A percentile compares a stretch with the other conserved stretches of the same genome.
These are phyloP conservation scores for Trachymyrmex cornetzi DNA, from an alignment of 1,140 invertebrate genomes.

Conservation along the genomic window DNA sequence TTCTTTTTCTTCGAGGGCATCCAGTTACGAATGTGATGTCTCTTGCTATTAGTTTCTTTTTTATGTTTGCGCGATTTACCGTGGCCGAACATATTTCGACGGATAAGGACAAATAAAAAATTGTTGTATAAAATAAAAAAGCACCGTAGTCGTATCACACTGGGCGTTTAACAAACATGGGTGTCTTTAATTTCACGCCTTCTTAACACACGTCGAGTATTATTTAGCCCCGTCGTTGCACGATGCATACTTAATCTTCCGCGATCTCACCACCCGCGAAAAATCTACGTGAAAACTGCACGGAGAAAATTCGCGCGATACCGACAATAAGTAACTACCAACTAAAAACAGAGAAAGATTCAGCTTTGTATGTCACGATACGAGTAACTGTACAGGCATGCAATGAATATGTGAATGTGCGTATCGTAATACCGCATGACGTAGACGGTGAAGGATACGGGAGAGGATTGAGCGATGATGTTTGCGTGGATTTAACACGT, in stretches of 20 bases:
- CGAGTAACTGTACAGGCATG: slow-evolving; percentile 30
- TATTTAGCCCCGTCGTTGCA: neutral
- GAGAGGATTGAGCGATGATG: neutral
- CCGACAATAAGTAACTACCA: neutral
- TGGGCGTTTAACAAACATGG: neutral
- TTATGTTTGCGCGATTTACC: slow-evolving; percentile 9
- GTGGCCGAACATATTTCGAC: slow-evolving; percentile 21
- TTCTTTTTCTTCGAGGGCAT: neutral
- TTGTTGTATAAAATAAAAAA: no score
- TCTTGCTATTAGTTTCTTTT: slow-evolving; percentile 30
- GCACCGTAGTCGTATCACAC: neutral
- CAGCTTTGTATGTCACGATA: neutral
- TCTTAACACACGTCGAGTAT: neutral
- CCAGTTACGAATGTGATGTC: slow-evolving; percentile 39
- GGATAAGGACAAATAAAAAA: neutral
- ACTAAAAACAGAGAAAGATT: slow-evolving; percentile 19
- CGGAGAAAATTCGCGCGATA: neutral
- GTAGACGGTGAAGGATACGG: slow-evolving; percentile 27
- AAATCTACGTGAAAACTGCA: slow-evolving; percentile 5
- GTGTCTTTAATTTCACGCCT: neutral
- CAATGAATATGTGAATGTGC: slow-evolving; percentile 6
- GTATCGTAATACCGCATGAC: slow-evolving; percentile 8
- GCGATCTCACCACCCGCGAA: neutral
- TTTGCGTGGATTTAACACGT: neutral
- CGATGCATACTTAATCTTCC: neutral